Conservation (phyloP, 1,140 invertebrate species). For the Drosophila aff. region DNA sequence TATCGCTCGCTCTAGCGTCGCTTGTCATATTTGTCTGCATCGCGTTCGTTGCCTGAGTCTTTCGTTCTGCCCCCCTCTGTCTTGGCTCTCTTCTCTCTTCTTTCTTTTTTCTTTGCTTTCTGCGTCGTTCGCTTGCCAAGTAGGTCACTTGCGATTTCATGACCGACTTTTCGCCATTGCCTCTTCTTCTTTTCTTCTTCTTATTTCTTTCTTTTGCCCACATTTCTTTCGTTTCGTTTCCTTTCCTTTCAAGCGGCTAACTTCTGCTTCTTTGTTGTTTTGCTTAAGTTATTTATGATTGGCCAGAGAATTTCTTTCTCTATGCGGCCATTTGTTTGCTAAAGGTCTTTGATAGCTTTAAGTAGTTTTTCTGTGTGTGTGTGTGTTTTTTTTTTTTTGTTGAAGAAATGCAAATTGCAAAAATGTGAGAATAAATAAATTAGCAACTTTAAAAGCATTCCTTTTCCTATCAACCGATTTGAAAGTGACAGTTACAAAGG, state of each 20-base stretch:
- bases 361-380: background rate
- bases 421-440: conserved; percentile 42
- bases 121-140: conserved; percentile 73
- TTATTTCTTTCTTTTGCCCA: conserved; percentile 16
- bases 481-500: conserved; percentile 31
- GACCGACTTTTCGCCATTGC: conserved; percentile 72
- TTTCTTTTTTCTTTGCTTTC: conserved; percentile 14
- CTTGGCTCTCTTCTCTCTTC: conserved; percentile 8
- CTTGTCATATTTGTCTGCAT: conserved; percentile 78
- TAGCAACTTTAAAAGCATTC: conserved; percentile 18
- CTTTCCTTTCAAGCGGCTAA: conserved; percentile 31
- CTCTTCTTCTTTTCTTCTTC: conserved; percentile 37
- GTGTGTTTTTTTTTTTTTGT: background rate
- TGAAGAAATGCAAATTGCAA: conserved; percentile 19
- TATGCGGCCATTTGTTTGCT: conserved; percentile 15
- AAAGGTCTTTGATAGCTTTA: conserved; percentile 34
- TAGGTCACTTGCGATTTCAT: conserved; percentile 83
- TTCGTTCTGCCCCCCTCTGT: conserved; percentile 55
- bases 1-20: conserved; percentile 60
- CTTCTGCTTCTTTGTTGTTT: conserved; percentile 41
- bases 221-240: conserved; percentile 46
- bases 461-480: conserved; percentile 6
- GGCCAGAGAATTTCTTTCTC: conserved; percentile 65
- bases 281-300: conserved; percentile 69
- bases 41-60: conserved; percentile 78